Conservation (phyloP, 1,140 invertebrate species). For the Eriosoma lanigerum region DNA sequence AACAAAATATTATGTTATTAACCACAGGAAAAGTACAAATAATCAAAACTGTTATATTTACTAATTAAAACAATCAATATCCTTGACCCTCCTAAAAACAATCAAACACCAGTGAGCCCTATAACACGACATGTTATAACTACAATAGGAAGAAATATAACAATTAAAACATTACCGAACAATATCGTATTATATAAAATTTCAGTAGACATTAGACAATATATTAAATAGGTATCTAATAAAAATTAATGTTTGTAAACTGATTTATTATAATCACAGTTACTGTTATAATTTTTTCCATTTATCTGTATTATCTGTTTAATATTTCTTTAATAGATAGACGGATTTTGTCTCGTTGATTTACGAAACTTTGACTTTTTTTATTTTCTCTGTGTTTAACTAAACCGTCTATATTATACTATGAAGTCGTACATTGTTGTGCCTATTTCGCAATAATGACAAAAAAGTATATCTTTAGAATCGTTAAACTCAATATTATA, state of each 20-base stretch:
- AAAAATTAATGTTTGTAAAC: slow-evolving; percentile 32
- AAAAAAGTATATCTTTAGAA: background rate
- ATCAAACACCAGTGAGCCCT: slow-evolving; percentile 29
- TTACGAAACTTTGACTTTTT: background rate
- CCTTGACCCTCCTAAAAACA: slow-evolving; percentile 28
- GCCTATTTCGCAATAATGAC: background rate
- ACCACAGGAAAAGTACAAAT: background rate
- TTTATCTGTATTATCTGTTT: background rate
- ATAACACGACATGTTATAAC: slow-evolving; percentile 29
- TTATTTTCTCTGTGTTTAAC: background rate
- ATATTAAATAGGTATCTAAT: background rate
- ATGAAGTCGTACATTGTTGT: background rate
- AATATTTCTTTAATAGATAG: background rate
- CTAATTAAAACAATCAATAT: slow-evolving; percentile 26
- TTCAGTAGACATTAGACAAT: too few relatives aligned
- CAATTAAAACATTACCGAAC: slow-evolving; percentile 18
- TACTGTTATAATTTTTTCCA: background rate
- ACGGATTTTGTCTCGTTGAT: slow-evolving; percentile 29
- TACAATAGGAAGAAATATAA: slow-evolving; percentile 34
- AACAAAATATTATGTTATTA: too few relatives aligned
- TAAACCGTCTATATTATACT: background rate
- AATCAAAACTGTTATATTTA: slow-evolving; percentile 1
- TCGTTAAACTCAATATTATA: too few relatives aligned
- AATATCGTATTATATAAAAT: background rate
- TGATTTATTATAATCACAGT: background rate